Conservation (phyloP, 2,797 vertebrate genomes). For the Thunnus albacares region DNA sequence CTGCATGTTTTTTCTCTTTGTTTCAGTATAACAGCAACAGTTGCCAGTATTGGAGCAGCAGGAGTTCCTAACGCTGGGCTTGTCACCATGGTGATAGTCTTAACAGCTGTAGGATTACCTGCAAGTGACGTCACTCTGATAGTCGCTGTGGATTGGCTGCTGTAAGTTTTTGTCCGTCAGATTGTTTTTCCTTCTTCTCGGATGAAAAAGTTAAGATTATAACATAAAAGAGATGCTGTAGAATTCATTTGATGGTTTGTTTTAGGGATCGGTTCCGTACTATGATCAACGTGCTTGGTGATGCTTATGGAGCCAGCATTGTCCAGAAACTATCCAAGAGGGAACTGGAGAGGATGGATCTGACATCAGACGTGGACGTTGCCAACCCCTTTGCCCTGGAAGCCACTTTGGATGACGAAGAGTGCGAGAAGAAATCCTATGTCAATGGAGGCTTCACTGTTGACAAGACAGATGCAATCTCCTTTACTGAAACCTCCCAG, state of each 20-base stretch:
- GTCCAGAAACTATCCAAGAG: conserved; percentile 95
- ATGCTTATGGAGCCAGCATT: conserved; percentile 94
- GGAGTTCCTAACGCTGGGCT: conserved; percentile 97
- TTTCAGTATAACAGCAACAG: conserved; percentile 94
- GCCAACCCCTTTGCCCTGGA: conserved; percentile 96
- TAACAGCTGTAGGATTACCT: conserved; percentile 95
- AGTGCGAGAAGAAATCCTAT: conserved; percentile 94
- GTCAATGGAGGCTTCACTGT: conserved; percentile 96
- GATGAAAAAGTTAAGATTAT: neutral
- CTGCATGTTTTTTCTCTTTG: conserved; percentile 5
- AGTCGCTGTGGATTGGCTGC: conserved; percentile 98
- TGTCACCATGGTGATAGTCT: conserved; percentile 98
- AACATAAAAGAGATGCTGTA: neutral
- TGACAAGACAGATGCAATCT: conserved; percentile 96
- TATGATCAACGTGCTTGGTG: conserved; percentile 97
- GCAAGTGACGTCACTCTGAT: conserved; percentile 96
- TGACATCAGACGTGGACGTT: conserved; percentile 92
- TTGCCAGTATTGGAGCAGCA: conserved; percentile 96
- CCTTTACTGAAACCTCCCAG: conserved; percentile 98
- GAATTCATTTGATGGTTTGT: conserved; percentile 33
- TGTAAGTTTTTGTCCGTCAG: conserved; percentile 88
- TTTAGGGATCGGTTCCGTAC: conserved; percentile 97
- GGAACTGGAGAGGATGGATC: conserved; percentile 94
- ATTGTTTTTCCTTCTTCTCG: neutral
- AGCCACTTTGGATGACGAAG: conserved; percentile 88